Base-by-base conservation (phyloP, 2,888 invertebrate species). In the Cactoblastis cactorum region DNA sequence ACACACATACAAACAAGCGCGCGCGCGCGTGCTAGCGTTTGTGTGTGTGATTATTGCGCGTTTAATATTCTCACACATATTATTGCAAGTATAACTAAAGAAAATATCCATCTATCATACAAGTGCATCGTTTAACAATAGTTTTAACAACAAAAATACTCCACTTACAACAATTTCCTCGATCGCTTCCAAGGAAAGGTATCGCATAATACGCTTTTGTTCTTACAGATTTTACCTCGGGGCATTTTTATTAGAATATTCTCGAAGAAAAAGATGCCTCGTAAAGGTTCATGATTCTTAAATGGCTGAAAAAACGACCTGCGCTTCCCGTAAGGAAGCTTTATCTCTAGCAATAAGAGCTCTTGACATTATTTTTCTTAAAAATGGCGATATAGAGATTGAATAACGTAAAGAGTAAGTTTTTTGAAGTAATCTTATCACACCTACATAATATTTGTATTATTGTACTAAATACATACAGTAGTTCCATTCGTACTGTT, bases 211-310 rank as follows among this genome's bases (percentile, higher is more conserved):
- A 28, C 39, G n/a, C 14, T 24, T 28, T 28, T 28, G 28, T 28
- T 43, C 43, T 15, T 43, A 43, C 15, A 43, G 43, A 9, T 37
- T 43, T 43, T 14, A 28, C 43, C 43, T 17, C 28, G 17, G 17
- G 43, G 43, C 17, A 28, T 43, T 43, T 39, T 43, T 43, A 43
- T 43, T 32, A 43, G 17, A 28, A 24, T 43, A 28, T 43, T 14
- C 17, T 41, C 28, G 41, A 24, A 41, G 24, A 41, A 43, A 22
- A 43, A 43, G 28, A 43, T 28, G 43, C 43, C 34, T 47, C 46
- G 22, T 47, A 47, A 47, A 47, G 46, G 35, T 47, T 47, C 46
- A 47, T 47, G 46, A 47, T 34, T 47, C 46, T 47, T 47, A 47
- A 47, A 47, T 47, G 14, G 46, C 14, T 22, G 24, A 19, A 22